phyloP scores from a whole-genome alignment of 1,140 invertebrate genomes.

The Coelopa frigida region DNA sequence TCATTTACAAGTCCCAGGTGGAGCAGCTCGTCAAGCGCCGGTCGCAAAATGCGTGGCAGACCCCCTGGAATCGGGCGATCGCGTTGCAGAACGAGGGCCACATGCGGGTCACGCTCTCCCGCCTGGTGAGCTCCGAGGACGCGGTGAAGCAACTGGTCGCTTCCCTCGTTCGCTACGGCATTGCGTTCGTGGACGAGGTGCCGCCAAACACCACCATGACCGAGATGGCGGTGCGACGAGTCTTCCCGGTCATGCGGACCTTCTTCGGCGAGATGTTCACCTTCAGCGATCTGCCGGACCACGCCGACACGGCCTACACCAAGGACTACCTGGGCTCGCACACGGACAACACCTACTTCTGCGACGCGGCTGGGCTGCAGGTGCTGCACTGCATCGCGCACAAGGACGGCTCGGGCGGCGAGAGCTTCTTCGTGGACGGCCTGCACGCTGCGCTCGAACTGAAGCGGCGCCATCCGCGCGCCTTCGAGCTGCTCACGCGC shows the following conservation, averaged over 20 bases:
- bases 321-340: slow-evolving; percentile 48
- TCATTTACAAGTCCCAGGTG: slow-evolving; percentile 25
- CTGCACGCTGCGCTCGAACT: slow-evolving; percentile 57
- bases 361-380: slow-evolving; percentile 61
- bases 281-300: slow-evolving; percentile 49
- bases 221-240: slow-evolving; percentile 30
- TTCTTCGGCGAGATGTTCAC: slow-evolving; percentile 60
- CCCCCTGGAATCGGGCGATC: slow-evolving; percentile 29
- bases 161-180: slow-evolving; percentile 31
- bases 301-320: slow-evolving; percentile 62
- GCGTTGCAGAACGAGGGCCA: slow-evolving; percentile 24
- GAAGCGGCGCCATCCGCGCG: slow-evolving; percentile 46
- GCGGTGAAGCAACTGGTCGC: slow-evolving; percentile 20
- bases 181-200: slow-evolving; percentile 39
- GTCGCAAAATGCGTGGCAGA: slow-evolving; percentile 20
- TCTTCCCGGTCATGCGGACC: slow-evolving; percentile 52
- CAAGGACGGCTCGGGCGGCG: slow-evolving; percentile 53
- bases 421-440: slow-evolving; percentile 63
- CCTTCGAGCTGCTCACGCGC: slow-evolving; percentile 52
- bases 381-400: slow-evolving; percentile 62
- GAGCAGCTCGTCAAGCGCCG: slow-evolving; percentile 20
- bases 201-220: slow-evolving; percentile 33
- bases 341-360: slow-evolving; percentile 67
- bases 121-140: slow-evolving; percentile 4
- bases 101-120: slow-evolving; percentile 21